These are phyloP conservation scores for Pegea sp. DNA, from an alignment of 23 tunicate genomes.

Conservation along the genomic window DNA sequence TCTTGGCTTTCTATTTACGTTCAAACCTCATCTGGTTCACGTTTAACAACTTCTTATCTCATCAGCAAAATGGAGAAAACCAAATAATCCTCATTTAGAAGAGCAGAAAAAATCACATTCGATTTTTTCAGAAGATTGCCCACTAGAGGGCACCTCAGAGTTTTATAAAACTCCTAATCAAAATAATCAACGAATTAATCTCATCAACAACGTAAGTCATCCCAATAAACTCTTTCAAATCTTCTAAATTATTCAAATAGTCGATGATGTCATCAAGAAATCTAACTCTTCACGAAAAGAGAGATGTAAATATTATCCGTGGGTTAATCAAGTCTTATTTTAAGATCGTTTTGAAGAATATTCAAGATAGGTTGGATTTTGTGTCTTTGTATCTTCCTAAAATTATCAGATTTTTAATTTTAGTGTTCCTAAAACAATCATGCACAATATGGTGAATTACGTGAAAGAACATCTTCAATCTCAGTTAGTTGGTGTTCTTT, in stretches of 20 bases:
- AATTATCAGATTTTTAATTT: constrained; percentile 1
- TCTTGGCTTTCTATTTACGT: too few species aligned
- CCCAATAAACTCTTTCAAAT: background rate
- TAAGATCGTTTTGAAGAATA: constrained; percentile 69
- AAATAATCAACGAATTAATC: constrained; percentile 13
- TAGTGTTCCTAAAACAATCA: constrained; percentile 93
- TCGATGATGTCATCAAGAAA: constrained; percentile 46
- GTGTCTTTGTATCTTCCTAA: background rate
- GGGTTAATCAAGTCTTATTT: constrained; percentile 73
- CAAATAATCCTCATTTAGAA: background rate
- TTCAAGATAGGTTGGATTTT: constrained; percentile 45
- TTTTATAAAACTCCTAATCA: constrained; percentile 12
- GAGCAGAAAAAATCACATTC: background rate
- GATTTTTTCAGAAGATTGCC: background rate
- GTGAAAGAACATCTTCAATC: constrained; percentile 83
- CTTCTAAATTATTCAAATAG: constrained; percentile 2
- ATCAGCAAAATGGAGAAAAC: background rate
- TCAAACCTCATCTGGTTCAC: too few species aligned
- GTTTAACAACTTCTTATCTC: background rate
- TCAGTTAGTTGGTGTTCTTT: constrained; percentile 56
- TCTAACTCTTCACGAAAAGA: constrained; percentile 41
- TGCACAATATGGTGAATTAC: constrained; percentile 77
- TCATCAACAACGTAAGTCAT: constrained; percentile 29
- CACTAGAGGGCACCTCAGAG: background rate
- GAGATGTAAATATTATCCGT: constrained; percentile 85